These are phyloP conservation scores for Heliothis subflexa DNA, from an alignment of 1,140 invertebrate species.

Conservation along the genomic window DNA sequence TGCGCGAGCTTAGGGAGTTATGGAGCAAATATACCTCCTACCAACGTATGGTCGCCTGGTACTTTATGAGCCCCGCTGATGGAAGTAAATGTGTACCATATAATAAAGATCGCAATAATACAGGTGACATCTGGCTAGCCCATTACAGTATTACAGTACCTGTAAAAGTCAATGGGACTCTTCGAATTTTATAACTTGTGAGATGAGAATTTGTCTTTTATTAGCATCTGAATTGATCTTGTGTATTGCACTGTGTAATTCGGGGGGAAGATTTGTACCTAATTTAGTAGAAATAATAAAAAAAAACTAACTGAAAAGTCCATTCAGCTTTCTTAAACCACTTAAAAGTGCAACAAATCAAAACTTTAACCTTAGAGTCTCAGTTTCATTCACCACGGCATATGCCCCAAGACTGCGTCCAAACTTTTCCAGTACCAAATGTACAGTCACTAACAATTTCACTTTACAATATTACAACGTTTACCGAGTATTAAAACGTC, in stretches of 20 bases:
- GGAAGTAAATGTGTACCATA: constrained; percentile 5
- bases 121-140: constrained; percentile 16
- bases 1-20: constrained; percentile 8
- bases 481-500: constrained; percentile 29
- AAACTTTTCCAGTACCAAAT: neutral
- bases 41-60: constrained; percentile 11
- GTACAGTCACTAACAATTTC: constrained; percentile 10
- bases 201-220: constrained; percentile 21
- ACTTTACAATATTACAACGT: neutral
- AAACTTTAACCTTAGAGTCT: constrained; percentile 12
- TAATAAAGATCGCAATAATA: constrained; percentile 26
- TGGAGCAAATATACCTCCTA: constrained; percentile 16
- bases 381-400: constrained; percentile 30
- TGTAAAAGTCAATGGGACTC: constrained; percentile 33
- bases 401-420: neutral
- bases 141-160: constrained; percentile 25
- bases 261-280: too few relatives aligned
- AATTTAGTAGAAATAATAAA: too few relatives aligned
- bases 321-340: neutral
- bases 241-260: too few relatives aligned
- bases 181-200: constrained; percentile 5
- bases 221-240: neutral
- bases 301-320: neutral
- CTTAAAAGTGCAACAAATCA: constrained; percentile 28
- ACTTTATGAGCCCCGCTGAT: constrained; percentile 24